Evolutionary conservation across 2,888 invertebrate genomes (phyloP), one percentile per base, ranked within the genome.

Genomic region (Pollenia labialis): DNA sequence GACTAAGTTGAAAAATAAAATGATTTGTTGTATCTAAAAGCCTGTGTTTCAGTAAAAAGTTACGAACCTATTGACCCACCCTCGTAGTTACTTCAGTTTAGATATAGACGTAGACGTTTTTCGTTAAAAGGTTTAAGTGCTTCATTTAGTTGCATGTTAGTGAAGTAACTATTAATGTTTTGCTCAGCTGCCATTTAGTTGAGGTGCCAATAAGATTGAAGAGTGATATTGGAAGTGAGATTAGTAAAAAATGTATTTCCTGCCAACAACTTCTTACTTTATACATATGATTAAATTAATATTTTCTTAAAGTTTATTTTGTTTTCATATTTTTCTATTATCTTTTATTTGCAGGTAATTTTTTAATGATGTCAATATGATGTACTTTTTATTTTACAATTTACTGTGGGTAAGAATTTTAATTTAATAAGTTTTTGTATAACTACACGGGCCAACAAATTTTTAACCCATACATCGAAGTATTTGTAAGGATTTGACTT

Each of bases 291-390:
- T 1, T 23, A 12, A 18, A 6, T 18, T 48, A 8, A 16, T 16
- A 1, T 50, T 18, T 62, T 23, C 44, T 6, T 6, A 32, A 32
- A 0, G 2, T 32, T 32, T 42, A 50, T 0, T 9, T 56, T 4
- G 44, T 44, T 23, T 62, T 69, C 68, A 58, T 16, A 14, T 42
- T 42, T 50, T 77, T 52, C 14, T 58, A 4, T 42, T 42, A 0
- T 68, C 54, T 77, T 68, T 11, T 79, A 18, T 14, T 79, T 80
- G 1, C 60, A 80, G 79, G 79, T 80, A 80, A 80, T 23, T 8
- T 46, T 56, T 56, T 4, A 69, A 54, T 9, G 12, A 23, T 12
- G 42, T 32, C 9, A 11, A 11, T 42, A 44, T 18, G 4, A 2
- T 12, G 23, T 44, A 18, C 6, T 48, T 48, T 2, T 14, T 10